phyloP scores from a whole-genome alignment of 2,888 invertebrate genomes.

The Beris chalybata region DNA sequence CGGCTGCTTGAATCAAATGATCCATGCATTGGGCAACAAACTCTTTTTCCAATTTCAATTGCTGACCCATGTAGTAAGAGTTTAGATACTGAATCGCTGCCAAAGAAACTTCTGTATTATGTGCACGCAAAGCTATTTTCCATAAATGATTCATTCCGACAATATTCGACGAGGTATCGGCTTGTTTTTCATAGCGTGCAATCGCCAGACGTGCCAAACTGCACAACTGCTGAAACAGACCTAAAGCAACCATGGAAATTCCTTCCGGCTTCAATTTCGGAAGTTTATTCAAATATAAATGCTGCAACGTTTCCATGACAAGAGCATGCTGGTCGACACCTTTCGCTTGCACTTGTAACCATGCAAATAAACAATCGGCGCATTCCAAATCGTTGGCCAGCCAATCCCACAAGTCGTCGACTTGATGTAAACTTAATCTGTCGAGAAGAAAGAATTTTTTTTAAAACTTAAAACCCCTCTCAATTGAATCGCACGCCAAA shows the following conservation, averaged over 20 bases:
- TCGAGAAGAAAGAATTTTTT: constrained; percentile 34
- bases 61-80: constrained; percentile 91
- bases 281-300: constrained; percentile 85
- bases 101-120: constrained; percentile 92
- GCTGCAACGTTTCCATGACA: constrained; percentile 81
- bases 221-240: constrained; percentile 88
- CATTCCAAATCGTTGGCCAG: constrained; percentile 83
- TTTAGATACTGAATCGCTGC: constrained; percentile 93
- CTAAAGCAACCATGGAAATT: constrained; percentile 89
- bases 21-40: constrained; percentile 94
- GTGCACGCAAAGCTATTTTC: constrained; percentile 89
- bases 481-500: constrained; percentile 36
- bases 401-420: constrained; percentile 90
- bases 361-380: constrained; percentile 89
- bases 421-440: constrained; percentile 81
- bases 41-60: constrained; percentile 87
- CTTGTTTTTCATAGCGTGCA: constrained; percentile 64
- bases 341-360: constrained; percentile 90
- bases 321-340: constrained; percentile 91
- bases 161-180: constrained; percentile 60
- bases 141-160: constrained; percentile 92
- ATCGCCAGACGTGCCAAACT: constrained; percentile 82
- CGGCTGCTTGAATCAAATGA: constrained; percentile 81
- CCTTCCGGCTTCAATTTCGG: constrained; percentile 85
- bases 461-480: neutral